Base-by-base conservation (phyloP, 2,113 vertebrate genomes). In the Podarcis raffonei region DNA sequence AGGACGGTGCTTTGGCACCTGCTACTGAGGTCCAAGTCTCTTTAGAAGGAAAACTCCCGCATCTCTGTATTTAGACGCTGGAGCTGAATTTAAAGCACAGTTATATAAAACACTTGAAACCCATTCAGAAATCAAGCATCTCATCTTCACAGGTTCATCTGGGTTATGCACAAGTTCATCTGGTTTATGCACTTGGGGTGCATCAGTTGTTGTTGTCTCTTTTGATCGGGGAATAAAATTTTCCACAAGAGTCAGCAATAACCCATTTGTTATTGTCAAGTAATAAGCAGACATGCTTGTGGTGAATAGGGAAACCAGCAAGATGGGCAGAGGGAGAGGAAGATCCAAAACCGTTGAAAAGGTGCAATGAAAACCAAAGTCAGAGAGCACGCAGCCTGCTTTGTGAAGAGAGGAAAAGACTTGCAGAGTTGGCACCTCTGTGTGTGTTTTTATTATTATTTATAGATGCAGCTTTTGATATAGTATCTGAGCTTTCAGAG, bases 401-500 rank as follows among this genome's bases (percentile, higher is more conserved):
- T 94, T 80, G 90, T 88, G 82, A 89, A 94, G 91, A 83, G 39
- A 93, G 89, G 88, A 85, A 92, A 4, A 69, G 18, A n/a, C 4
- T 5, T 91, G 92, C 88, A 83, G 85, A 91, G 81, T 93, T 90
- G 89, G 94, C 90, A 90, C 18, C 95, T 93, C 37, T 92, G 2
- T n/a, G 93, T 95, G 93, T 90, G 89, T 53, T 53, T 90, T 94
- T 53, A 0, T 88, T 94, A 82, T 95, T 96, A 93, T 95, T 96
- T 89, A 94, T 59, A 81, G 90, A 87, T 12, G 27, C 92, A 84
- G 59, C 65, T 90, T 53, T 57, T 1, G 39, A 57, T 91, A 48
- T 30, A 0, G 30, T 62, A 89, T 93, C 75, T 82, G 82, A 88
- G 89, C 93, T 95, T 94, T 85, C 85, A 92, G 0, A 0, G 0